phyloP scores from a whole-genome alignment of 2,888 invertebrate genomes.

The Glyphotaelius pellucidus region DNA sequence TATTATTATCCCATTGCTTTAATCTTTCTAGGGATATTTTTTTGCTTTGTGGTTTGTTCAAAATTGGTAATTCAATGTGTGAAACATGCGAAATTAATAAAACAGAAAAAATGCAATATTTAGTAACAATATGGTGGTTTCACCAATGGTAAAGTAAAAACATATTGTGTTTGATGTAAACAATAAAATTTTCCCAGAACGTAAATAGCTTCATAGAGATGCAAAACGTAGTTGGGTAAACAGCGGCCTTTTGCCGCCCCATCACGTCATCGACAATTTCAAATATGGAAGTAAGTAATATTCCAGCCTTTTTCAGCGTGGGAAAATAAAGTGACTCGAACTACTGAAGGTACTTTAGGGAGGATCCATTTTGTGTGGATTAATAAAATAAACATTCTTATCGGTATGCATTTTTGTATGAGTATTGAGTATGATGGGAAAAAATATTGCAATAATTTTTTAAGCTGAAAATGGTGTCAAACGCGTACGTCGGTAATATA shows the following conservation, averaged over 20 bases:
- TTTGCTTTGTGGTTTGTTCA: background rate
- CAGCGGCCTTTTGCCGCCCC: background rate
- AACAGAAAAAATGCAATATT: background rate
- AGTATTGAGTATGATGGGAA: too few relatives aligned
- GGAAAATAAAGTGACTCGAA: background rate
- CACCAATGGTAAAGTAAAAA: background rate
- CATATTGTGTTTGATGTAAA: background rate
- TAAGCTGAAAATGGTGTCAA: too few relatives aligned
- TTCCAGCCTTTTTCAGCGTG: background rate
- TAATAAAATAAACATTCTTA: too few relatives aligned
- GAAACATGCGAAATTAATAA: background rate
- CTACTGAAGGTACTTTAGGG: background rate
- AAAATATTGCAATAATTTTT: too few relatives aligned
- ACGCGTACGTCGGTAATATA: too few relatives aligned
- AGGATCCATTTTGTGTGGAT: background rate
- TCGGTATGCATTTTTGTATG: too few relatives aligned
- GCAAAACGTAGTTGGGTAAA: background rate
- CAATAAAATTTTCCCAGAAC: background rate
- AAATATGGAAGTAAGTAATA: background rate
- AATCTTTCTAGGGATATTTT: background rate
- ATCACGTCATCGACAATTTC: background rate
- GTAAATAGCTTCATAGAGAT: background rate
- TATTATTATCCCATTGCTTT: too few relatives aligned
- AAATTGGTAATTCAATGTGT: background rate
- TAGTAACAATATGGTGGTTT: background rate